Evolutionary conservation across 2,113 vertebrate genomes (phyloP), one percentile per base, ranked within the genome.

Genomic region (Otus sunia): DNA sequence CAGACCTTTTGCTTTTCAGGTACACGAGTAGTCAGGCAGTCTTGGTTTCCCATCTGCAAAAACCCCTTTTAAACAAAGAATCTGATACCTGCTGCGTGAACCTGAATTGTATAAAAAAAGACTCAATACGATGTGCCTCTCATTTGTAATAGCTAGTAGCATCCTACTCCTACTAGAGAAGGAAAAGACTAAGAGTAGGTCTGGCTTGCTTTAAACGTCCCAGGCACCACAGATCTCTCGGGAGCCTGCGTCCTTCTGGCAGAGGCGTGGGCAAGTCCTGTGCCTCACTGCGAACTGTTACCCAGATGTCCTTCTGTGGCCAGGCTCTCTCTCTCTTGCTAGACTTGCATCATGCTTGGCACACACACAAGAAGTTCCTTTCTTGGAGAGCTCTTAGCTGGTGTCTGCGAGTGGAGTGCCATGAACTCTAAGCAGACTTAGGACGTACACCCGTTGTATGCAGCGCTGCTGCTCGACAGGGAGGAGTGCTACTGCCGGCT

Each of bases 401-500:
- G 8, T 56, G n/a, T 36, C 26, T 11, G 29, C 1, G 5, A n/a
- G 39, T 4, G 23, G 49, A 29, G 49, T 2, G 11, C 41, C 16
- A 32, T 14, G 6, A 80, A 63, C 30, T 29, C 49, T 4, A 9
- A 41, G 50, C 41, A 25, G 19, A 20, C 3, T 14, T 11, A 6
- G 26, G 4, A 11, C 12, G 14, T 23, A 1, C 5, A 1, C 2
- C 29, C 8, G 6, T 12, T 6, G 63, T 2, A 4, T 1, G 2
- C 27, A 23, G 29, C 3, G 4, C 58, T 17, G 64, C 37, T 5
- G 34, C 37, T 37, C 23, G 1, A 0, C 2, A 3, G 0, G 4
- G 34, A 23, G 71, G 47, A 6, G 7, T 13, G 73, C 8, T 3
- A 5, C 13, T 4, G 1, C 20, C 0, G 9, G 10, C 2, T 13